Evolutionary conservation across 2,797 vertebrate genomes (phyloP).

Genomic region (Tiaroga cobitis): DNA sequence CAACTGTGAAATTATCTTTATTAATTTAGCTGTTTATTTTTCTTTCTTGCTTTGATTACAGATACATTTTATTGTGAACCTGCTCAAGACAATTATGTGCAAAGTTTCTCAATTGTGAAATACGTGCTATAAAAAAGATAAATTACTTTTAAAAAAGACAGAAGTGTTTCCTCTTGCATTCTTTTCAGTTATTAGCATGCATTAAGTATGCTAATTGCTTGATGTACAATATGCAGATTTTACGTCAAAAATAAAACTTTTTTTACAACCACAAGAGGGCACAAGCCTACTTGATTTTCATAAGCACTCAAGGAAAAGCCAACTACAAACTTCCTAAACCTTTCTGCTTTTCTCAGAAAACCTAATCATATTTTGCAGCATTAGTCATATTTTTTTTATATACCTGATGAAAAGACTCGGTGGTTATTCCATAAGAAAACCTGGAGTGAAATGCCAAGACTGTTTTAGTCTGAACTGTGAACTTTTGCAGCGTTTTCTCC

Average conservation of each 20-base stretch:
- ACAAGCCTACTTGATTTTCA: not conserved
- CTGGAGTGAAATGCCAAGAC: not conserved
- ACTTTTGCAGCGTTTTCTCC: conserved; percentile 1
- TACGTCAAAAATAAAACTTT: too few relatives aligned
- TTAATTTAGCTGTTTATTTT: not conserved
- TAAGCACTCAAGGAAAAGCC: not conserved
- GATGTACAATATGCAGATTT: not conserved
- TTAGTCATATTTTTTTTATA: not conserved
- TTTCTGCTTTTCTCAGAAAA: not conserved
- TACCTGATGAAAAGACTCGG: not conserved
- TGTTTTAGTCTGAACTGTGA: not conserved
- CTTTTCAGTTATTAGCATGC: not conserved
- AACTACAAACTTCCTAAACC: not conserved
- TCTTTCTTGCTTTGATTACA: not conserved
- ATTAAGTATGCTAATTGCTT: not conserved
- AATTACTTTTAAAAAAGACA: not conserved
- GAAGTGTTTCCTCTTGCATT: not conserved
- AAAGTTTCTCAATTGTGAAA: not conserved
- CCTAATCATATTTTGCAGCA: not conserved
- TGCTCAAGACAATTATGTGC: not conserved
- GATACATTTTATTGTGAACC: not conserved
- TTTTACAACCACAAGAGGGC: conserved; percentile 15
- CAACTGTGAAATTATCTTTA: not conserved
- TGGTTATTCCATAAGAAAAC: not conserved
- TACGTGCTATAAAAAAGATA: too few relatives aligned